Evolutionary conservation across 2,888 invertebrate genomes (phyloP).

Genomic region (Eueremaeus valkanovi): DNA sequence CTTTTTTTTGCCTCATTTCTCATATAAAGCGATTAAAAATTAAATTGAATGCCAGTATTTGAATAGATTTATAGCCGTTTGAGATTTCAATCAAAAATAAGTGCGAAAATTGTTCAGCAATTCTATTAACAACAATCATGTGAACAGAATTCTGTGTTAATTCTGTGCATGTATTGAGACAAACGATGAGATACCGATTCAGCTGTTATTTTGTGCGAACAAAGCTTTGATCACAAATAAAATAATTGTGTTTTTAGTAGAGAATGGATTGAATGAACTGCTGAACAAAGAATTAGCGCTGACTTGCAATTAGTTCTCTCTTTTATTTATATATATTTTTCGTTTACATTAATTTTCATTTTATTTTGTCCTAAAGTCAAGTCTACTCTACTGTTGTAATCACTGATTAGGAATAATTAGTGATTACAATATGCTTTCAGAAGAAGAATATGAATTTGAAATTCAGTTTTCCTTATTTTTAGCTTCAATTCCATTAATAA

Average conservation of each 20-base stretch:
- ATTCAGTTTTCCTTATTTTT: slow-evolving; percentile 3
- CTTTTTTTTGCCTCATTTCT: not conserved
- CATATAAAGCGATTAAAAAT: too few relatives aligned
- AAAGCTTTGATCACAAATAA: not conserved
- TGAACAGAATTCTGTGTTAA: not conserved
- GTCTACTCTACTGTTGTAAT: not conserved
- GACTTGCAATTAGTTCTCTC: too few relatives aligned
- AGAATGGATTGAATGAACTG: too few relatives aligned
- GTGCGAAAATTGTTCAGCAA: too few relatives aligned
- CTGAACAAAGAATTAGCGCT: too few relatives aligned
- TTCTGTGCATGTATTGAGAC: not conserved
- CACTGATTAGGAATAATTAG: not conserved
- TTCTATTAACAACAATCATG: too few relatives aligned
- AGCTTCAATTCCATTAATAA: not conserved
- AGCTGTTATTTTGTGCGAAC: not conserved
- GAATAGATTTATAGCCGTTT: too few relatives aligned
- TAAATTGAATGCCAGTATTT: too few relatives aligned
- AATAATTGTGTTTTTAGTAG: too few relatives aligned
- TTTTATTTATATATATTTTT: too few relatives aligned
- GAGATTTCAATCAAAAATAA: too few relatives aligned
- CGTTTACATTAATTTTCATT: too few relatives aligned
- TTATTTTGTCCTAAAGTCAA: not conserved
- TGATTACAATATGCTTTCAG: not conserved
- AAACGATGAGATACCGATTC: slow-evolving; percentile 3
- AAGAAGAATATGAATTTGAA: not conserved